Conservation (phyloP, 2,797 vertebrate genomes). For the Lutjanus campechanus region DNA sequence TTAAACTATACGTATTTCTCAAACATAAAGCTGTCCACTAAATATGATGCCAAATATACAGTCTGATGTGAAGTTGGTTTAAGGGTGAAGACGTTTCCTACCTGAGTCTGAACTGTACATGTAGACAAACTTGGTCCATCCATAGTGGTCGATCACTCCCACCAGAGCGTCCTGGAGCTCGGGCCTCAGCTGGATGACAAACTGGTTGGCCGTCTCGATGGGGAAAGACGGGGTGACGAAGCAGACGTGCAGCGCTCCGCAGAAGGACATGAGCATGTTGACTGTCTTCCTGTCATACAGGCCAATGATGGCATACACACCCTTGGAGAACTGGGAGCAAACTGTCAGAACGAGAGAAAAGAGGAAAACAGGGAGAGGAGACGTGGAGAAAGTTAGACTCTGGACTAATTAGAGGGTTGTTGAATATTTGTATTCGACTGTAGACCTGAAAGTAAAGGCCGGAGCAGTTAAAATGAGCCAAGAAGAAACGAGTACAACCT, state of each 20-base stretch:
- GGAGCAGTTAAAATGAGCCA: background rate
- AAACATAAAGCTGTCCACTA: background rate
- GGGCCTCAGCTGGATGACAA: slow-evolving; percentile 97
- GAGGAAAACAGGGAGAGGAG: background rate
- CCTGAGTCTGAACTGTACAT: slow-evolving; percentile 98
- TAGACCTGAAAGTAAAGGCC: background rate
- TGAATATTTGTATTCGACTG: background rate
- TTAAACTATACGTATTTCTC: background rate
- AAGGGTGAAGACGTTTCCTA: slow-evolving; percentile 54
- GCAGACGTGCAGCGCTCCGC: slow-evolving; percentile 97
- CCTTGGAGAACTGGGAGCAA: slow-evolving; percentile 99
- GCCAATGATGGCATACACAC: slow-evolving; percentile 99
- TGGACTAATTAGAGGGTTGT: slow-evolving; percentile 1
- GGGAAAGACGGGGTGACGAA: slow-evolving; percentile 98
- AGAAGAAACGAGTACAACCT: background rate
- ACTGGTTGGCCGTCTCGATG: slow-evolving; percentile 97
- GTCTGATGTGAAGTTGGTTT: background rate
- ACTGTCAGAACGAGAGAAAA: slow-evolving; percentile 81
- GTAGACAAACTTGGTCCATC: slow-evolving; percentile 98
- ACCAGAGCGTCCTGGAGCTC: slow-evolving; percentile 97
- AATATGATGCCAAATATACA: background rate
- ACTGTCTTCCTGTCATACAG: slow-evolving; percentile 98
- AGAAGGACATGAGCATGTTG: slow-evolving; percentile 99
- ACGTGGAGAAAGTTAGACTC: background rate
- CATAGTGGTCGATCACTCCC: slow-evolving; percentile 95